These are phyloP conservation scores for Orthosia gothica DNA, from an alignment of 2,888 invertebrate genomes.

Conservation along the genomic window DNA sequence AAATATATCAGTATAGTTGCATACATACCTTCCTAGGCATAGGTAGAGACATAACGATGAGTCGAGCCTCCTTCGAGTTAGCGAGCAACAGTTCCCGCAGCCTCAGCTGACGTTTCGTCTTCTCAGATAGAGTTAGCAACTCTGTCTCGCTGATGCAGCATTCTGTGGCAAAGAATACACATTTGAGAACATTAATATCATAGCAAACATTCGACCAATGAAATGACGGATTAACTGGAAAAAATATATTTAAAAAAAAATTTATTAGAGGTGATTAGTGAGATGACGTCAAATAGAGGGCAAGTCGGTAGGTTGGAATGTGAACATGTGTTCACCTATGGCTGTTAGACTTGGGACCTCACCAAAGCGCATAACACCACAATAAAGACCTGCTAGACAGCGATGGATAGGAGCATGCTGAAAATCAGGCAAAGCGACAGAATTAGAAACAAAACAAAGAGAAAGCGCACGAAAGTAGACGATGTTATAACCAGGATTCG, in stretches of 20 bases:
- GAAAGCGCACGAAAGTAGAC: too few species aligned
- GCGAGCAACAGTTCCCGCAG: conserved; percentile 97
- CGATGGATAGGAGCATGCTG: background rate
- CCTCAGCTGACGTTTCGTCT: conserved; percentile 97
- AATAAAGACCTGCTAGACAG: background rate
- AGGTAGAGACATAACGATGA: conserved; percentile 99
- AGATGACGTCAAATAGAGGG: too few species aligned
- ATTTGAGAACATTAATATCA: background rate
- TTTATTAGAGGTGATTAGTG: too few species aligned
- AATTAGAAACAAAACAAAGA: background rate
- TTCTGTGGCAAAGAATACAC: conserved; percentile 83
- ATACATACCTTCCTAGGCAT: conserved; percentile 95
- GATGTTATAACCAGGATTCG: too few species aligned
- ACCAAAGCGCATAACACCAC: background rate
- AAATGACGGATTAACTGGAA: too few species aligned
- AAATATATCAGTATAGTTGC: background rate
- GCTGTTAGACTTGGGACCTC: background rate
- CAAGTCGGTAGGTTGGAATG: too few species aligned
- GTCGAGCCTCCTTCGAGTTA: conserved; percentile 96
- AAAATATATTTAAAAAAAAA: too few species aligned
- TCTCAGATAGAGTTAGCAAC: conserved; percentile 94
- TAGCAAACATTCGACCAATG: too few species aligned
- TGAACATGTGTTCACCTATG: background rate
- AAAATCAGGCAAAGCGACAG: background rate
- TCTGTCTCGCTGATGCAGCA: conserved; percentile 94